A percentile compares a stretch with the other conserved stretches of the same genome.
These are phyloP conservation scores for Ambastaia sidthimunki DNA, from an alignment of 2,797 vertebrate species.

Conservation along the genomic window DNA sequence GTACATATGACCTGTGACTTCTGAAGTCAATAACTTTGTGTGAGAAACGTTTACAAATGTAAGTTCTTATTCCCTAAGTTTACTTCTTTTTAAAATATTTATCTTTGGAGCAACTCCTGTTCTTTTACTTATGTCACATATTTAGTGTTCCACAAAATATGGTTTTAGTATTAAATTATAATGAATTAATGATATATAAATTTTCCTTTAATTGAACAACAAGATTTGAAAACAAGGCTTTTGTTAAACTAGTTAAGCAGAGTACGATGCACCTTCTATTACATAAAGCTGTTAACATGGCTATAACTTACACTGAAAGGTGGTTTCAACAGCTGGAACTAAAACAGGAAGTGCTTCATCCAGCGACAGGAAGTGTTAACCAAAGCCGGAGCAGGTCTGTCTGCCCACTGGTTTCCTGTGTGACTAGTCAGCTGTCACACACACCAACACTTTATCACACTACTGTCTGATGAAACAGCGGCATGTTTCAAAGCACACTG, in stretches of 20 bases:
- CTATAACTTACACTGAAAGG: conserved; percentile 36
- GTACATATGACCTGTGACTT: not conserved
- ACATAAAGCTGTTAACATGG: conserved; percentile 6
- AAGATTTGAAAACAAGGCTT: not conserved
- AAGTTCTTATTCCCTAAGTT: too few relatives aligned
- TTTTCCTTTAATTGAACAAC: too few relatives aligned
- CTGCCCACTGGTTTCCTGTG: conserved; percentile 66
- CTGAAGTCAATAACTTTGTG: not conserved
- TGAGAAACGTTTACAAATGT: too few relatives aligned
- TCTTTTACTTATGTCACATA: too few relatives aligned
- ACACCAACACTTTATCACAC: conserved; percentile 24
- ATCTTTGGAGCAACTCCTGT: too few relatives aligned
- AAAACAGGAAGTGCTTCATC: conserved; percentile 62
- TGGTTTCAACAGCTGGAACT: conserved; percentile 52
- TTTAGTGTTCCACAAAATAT: too few relatives aligned
- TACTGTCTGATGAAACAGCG: conserved; percentile 29
- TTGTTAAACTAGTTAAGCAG: not conserved
- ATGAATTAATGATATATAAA: too few relatives aligned
- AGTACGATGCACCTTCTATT: not conserved
- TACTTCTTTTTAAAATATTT: too few relatives aligned
- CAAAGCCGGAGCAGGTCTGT: conserved; percentile 61
- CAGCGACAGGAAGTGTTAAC: conserved; percentile 63
- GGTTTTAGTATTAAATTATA: too few relatives aligned
- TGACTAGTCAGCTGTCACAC: conserved; percentile 59
- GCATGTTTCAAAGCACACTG: conserved; percentile 11